phyloP scores from a whole-genome alignment of 2,797 vertebrate genomes.

The Chrysocyon brachyurus region DNA sequence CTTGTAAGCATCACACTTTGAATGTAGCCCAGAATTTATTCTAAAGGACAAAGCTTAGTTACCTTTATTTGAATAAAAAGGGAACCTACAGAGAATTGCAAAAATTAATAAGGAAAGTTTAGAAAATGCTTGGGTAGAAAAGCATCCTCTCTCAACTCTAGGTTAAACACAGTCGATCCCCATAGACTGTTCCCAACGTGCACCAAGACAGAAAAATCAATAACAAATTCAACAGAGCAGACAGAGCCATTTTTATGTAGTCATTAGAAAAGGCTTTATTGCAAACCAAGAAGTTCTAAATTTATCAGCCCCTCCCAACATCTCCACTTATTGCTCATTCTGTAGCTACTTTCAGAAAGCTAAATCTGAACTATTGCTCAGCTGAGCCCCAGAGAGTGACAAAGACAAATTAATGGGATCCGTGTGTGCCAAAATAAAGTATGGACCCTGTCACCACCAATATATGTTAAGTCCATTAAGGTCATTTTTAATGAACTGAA shows the following conservation, averaged over 20 bases:
- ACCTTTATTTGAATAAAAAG: constrained; percentile 41
- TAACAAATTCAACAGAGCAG: constrained; percentile 61
- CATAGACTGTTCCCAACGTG: constrained; percentile 16
- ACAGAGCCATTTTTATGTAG: constrained; percentile 60
- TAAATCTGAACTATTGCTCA: constrained; percentile 33
- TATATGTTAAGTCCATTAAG: constrained; percentile 79
- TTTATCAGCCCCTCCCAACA: not conserved
- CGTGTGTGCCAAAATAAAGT: constrained; percentile 77
- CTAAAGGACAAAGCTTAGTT: not conserved
- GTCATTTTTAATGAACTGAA: constrained; percentile 81
- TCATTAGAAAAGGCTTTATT: constrained; percentile 60
- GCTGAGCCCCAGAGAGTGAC: constrained; percentile 72
- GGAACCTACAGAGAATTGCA: not conserved
- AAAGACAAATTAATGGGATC: constrained; percentile 80
- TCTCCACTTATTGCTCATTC: not conserved
- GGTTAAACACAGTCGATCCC: constrained; percentile 33
- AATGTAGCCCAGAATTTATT: not conserved
- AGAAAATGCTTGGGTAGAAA: not conserved
- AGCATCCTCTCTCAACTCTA: constrained; percentile 8
- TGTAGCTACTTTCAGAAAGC: constrained; percentile 34
- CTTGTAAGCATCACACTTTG: not conserved
- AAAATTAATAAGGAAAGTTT: constrained; percentile 46
- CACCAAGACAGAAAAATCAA: constrained; percentile 59
- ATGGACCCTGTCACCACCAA: constrained; percentile 76
- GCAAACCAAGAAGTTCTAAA: constrained; percentile 57